Evolutionary conservation across 2,888 invertebrate species (phyloP).

Genomic region (Pyralis farinalis): DNA sequence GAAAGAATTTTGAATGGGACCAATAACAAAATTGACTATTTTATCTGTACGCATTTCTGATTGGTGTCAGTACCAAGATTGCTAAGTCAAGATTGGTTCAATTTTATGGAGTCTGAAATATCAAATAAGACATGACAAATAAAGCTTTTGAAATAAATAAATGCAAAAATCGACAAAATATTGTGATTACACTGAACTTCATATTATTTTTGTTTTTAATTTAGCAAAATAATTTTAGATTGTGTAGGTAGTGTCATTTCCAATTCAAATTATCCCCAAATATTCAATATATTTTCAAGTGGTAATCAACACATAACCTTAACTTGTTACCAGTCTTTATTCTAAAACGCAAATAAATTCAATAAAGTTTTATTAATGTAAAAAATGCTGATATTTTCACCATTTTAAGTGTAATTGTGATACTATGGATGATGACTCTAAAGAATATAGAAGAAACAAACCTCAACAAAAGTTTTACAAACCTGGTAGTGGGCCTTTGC

Average conservation of each 20-base stretch:
- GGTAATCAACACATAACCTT: constrained; percentile 55
- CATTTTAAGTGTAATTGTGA: constrained; percentile 39
- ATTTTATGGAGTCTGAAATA: background rate
- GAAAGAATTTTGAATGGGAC: too few relatives aligned
- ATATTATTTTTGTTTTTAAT: background rate
- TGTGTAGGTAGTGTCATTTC: too few relatives aligned
- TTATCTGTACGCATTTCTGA: background rate
- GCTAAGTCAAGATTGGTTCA: background rate
- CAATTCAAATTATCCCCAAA: background rate
- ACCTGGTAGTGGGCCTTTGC: constrained; percentile 88
- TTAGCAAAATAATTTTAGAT: background rate
- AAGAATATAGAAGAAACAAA: constrained; percentile 82
- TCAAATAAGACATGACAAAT: constrained; percentile 8
- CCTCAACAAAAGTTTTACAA: constrained; percentile 87
- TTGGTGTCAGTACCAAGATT: background rate
- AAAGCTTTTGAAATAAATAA: constrained; percentile 13
- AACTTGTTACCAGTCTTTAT: constrained; percentile 31
- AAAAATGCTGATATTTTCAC: constrained; percentile 41
- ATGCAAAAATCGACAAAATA: constrained; percentile 13
- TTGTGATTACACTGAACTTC: constrained; percentile 3
- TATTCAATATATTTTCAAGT: constrained; percentile 22
- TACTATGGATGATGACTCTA: constrained; percentile 80
- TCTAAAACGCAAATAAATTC: constrained; percentile 19
- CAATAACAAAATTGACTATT: too few relatives aligned
- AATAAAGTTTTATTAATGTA: constrained; percentile 15